phyloP scores from a whole-genome alignment of 2,113 vertebrate species.

The Pardalotus punctatus region DNA sequence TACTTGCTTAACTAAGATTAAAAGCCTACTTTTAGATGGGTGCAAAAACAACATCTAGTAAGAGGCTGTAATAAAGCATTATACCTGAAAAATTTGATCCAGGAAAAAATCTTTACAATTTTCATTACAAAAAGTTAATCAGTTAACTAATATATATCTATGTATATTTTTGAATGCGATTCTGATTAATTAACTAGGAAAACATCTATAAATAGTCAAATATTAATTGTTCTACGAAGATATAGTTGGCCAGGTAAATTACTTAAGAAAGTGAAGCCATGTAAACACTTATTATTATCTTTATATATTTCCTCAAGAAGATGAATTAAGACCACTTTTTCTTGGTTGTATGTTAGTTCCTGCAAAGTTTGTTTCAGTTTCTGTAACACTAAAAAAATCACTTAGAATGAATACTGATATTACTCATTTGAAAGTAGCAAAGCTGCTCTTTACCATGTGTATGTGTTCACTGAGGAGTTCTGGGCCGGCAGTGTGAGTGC shows the following conservation, averaged over 20 bases:
- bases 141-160: neutral
- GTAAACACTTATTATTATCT: neutral
- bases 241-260: neutral
- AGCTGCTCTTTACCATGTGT: neutral
- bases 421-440: neutral
- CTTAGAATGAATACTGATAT: neutral
- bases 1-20: neutral
- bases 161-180: fast-evolving
- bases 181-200: neutral
- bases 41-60: neutral
- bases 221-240: neutral
- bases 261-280: neutral
- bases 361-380: neutral
- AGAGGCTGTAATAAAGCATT: neutral
- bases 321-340: neutral
- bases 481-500: too few species aligned
- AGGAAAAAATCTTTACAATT: neutral
- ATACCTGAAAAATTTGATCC: neutral
- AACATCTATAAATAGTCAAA: neutral
- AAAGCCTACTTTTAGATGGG: neutral
- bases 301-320: neutral
- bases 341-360: neutral
- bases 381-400: neutral
- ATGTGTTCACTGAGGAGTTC: neutral
- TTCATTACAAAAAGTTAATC: neutral